Evolutionary conservation across 2,888 invertebrate genomes (phyloP).

Genomic region (Calameuta idolon): DNA sequence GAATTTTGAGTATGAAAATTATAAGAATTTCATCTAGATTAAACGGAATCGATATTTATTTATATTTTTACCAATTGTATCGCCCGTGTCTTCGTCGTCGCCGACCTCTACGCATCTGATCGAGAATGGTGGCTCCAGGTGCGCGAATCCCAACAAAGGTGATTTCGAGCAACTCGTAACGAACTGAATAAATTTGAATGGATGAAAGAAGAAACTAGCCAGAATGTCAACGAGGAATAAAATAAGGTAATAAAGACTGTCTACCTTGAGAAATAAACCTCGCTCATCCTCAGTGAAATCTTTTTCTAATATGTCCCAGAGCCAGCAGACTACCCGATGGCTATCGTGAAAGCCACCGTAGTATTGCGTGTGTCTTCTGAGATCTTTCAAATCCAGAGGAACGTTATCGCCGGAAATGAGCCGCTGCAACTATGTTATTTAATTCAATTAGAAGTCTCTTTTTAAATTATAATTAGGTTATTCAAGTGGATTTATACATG

Average conservation of each 20-base stretch:
- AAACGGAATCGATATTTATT: neutral
- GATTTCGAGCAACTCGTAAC: conserved; percentile 97
- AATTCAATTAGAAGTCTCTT: conserved; percentile 19
- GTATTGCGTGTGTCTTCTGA: conserved; percentile 94
- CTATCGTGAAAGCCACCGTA: conserved; percentile 99
- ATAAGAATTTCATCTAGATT: neutral
- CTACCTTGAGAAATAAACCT: conserved; percentile 92
- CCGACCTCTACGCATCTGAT: conserved; percentile 99
- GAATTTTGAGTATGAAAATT: conserved; percentile 10
- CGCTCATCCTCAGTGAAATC: conserved; percentile 95
- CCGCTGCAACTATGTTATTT: conserved; percentile 79
- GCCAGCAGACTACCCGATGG: conserved; percentile 97
- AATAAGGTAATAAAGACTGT: conserved; percentile 14
- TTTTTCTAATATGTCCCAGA: conserved; percentile 97
- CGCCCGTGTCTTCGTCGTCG: conserved; percentile 95
- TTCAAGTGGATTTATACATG: neutral
- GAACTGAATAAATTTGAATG: conserved; percentile 70
- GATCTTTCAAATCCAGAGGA: conserved; percentile 88
- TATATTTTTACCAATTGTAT: conserved; percentile 76
- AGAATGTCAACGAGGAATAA: neutral
- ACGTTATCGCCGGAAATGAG: conserved; percentile 96
- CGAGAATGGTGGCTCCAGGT: conserved; percentile 97
- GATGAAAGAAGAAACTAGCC: neutral
- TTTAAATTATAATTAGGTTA: conserved; percentile 1
- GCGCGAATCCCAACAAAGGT: conserved; percentile 94